Conservation (phyloP, 2,888 invertebrate genomes). For the Plutella xylostella region DNA sequence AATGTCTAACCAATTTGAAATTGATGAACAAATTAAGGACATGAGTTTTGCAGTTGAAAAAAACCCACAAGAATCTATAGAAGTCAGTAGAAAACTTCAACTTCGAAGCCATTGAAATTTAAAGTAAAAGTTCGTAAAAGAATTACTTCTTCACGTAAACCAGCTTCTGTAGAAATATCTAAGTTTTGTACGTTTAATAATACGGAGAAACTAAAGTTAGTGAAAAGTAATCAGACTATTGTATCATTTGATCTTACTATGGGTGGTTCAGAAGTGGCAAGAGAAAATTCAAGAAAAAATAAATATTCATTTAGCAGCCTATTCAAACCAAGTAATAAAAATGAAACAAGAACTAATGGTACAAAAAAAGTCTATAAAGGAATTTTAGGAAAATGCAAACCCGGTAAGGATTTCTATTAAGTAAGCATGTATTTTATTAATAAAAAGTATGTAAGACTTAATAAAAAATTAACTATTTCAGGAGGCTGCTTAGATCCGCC, state of each 20-base stretch:
- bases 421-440: not conserved
- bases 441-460: not conserved
- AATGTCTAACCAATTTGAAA: not conserved
- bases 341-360: not conserved
- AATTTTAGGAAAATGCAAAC: constrained; percentile 51
- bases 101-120: constrained; percentile 36
- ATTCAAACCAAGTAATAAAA: constrained; percentile 26
- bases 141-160: too few relatives aligned
- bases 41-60: constrained; percentile 47
- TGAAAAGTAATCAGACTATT: constrained; percentile 50
- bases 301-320: constrained; percentile 26
- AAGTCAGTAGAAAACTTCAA: constrained; percentile 22
- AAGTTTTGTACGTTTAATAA: too few relatives aligned
- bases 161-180: too few relatives aligned
- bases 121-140: constrained; percentile 47
- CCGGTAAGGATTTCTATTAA: constrained; percentile 38
- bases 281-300: not conserved
- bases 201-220: too few relatives aligned
- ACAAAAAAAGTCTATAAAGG: constrained; percentile 19
- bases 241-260: constrained; percentile 47
- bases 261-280: constrained; percentile 23
- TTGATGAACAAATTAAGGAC: constrained; percentile 30
- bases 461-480: constrained; percentile 21
- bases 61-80: constrained; percentile 26
- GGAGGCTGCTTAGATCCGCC: constrained; percentile 59